Evolutionary conservation across 2,888 invertebrate species (phyloP).

Genomic region (Lasioglossum leucozonium): DNA sequence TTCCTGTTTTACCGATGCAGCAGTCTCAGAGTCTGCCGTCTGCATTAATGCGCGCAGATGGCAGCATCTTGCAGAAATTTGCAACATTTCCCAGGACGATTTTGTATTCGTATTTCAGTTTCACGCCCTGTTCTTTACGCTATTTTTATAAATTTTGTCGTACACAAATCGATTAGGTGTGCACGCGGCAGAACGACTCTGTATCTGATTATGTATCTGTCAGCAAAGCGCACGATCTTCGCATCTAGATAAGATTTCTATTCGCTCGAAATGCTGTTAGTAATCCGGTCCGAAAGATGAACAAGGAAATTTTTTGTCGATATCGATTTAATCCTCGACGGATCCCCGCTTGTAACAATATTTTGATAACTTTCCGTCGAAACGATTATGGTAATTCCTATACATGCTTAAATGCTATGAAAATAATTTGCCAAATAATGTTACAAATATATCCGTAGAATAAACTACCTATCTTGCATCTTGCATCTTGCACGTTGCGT

Average conservation of each 20-base stretch:
- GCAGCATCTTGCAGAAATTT: slow-evolving; percentile 73
- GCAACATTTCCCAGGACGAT: slow-evolving; percentile 26
- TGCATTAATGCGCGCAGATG: slow-evolving; percentile 71
- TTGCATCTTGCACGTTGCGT: neutral
- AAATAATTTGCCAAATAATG: neutral
- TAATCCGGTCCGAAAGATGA: neutral
- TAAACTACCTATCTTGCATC: neutral
- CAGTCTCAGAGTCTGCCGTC: slow-evolving; percentile 31
- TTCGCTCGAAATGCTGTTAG: neutral
- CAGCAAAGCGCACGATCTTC: neutral
- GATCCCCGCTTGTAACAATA: neutral
- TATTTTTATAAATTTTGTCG: neutral
- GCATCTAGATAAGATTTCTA: neutral
- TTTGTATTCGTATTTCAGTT: neutral
- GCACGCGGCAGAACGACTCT: neutral
- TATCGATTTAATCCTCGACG: neutral
- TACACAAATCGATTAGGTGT: too few species aligned
- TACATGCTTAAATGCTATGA: neutral
- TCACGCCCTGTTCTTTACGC: neutral
- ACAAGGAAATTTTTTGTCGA: neutral
- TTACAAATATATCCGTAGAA: too few species aligned
- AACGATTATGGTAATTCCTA: neutral
- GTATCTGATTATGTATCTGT: too few species aligned
- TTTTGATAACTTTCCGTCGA: neutral
- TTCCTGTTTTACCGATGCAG: slow-evolving; percentile 76